Evolutionary conservation across 2,888 invertebrate genomes (phyloP), one percentile per base, ranked within the genome.

Genomic region (Mycalesis mineus): DNA sequence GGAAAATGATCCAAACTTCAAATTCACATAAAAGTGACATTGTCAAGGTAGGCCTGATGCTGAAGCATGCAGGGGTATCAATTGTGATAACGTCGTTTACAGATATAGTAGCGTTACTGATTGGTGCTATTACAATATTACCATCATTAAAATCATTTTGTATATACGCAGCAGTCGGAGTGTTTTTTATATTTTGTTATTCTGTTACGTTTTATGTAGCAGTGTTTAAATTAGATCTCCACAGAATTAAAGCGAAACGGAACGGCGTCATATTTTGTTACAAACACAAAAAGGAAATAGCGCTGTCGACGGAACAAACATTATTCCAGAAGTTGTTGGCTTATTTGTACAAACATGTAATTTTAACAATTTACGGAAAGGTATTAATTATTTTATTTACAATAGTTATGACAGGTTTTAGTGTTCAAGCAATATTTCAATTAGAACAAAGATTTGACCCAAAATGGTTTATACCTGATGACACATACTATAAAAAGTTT

Each of bases 41-140:
- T n/a, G 91, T 93, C 68, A 91, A 91, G 78, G 88, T 95, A 53
- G 95, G 93, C 0, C 75, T 92, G 40, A 93, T 94, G 91, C 75
- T 96, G 53, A 92, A 94, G 75, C 95, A 95, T 74, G 95, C 95
- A 5, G 96, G 96, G 1, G 94, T 95, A 0, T 95, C 96, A 0
- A 95, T 96, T 63, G 95, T 94, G 1, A 93, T 96, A 17, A 96
- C 96, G 5, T 95, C 96, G 0, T 89, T 96, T 64, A 96, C 96
- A 0, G 96, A 96, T 77, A 93, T 95, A 50, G 92, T 94, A 29
- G 96, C 96, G 37, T 93, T 96, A 71, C 84, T 94, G 54, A 94
- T 96, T 60, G 96, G 96, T 39, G 92, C 95, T 31, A 93, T 94
- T 14, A 96, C 96, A 51, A 93, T 95, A 69, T 83, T 96, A 60